Percentiles rank a stretch among this genome's conserved stretches.
Conservation (phyloP, 2,888 invertebrate genomes). For the Octodonta nipae region DNA sequence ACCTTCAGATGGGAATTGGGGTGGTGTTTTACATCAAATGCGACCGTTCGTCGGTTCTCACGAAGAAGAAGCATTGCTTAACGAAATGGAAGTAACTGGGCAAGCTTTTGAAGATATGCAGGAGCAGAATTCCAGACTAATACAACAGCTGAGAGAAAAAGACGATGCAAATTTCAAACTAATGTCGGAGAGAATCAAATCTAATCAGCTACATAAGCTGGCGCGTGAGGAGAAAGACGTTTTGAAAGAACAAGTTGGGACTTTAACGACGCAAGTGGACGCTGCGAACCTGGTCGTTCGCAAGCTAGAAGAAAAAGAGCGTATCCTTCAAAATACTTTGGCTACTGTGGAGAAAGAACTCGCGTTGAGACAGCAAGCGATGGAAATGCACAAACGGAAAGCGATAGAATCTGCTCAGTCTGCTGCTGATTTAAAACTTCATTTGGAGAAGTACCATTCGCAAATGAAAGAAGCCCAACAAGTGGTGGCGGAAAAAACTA, state of each 20-base stretch:
- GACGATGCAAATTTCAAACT: conserved; percentile 97
- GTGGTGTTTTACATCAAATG: conserved; percentile 37
- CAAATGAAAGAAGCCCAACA: conserved; percentile 96
- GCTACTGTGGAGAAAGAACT: conserved; percentile 90
- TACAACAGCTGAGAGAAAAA: conserved; percentile 90
- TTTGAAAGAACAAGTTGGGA: conserved; percentile 60
- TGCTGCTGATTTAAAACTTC: conserved; percentile 89
- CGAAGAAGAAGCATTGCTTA: conserved; percentile 90
- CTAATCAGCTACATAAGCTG: conserved; percentile 88
- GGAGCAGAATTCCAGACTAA: conserved; percentile 88
- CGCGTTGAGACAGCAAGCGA: conserved; percentile 80
- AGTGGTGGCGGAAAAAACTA: conserved; percentile 92
- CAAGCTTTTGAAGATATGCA: conserved; percentile 99
- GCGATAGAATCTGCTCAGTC: conserved; percentile 95
- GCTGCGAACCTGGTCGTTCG: conserved; percentile 88
- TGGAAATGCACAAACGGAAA: conserved; percentile 96
- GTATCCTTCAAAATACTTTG: conserved; percentile 79
- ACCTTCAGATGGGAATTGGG: conserved; percentile 40
- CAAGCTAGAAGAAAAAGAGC: conserved; percentile 90
- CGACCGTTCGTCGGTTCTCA: conserved; percentile 61
- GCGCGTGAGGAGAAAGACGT: conserved; percentile 89
- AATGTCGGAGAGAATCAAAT: conserved; percentile 93
- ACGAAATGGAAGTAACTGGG: conserved; percentile 98
- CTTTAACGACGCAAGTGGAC: conserved; percentile 51
- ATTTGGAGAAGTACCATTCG: conserved; percentile 93